Conservation (phyloP, 2,113 vertebrate species). For the Pristiophorus japonicus region DNA sequence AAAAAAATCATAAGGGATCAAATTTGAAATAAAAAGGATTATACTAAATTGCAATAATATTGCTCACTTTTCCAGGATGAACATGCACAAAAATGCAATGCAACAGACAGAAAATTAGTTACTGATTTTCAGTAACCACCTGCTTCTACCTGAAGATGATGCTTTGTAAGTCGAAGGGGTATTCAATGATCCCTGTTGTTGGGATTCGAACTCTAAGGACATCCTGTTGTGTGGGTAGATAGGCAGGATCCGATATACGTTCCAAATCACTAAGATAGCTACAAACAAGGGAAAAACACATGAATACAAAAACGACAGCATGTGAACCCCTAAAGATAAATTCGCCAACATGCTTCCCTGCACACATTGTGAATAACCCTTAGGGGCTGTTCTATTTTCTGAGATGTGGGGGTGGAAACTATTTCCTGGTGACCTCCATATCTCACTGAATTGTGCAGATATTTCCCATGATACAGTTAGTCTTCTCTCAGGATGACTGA, state of each 20-base stretch:
- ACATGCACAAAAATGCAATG: background rate
- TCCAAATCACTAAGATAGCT: conserved; percentile 86
- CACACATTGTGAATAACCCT: no score
- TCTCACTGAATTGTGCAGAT: background rate
- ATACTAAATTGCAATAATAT: background rate
- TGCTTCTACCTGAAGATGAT: conserved; percentile 90
- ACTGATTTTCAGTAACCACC: background rate
- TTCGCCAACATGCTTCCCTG: background rate
- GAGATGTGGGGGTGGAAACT: background rate
- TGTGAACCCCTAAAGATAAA: background rate
- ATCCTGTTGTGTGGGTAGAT: conserved; percentile 85
- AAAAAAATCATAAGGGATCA: background rate
- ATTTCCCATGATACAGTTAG: background rate
- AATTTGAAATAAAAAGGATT: background rate
- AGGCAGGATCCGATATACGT: conserved; percentile 70
- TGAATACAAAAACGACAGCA: conserved; percentile 41
- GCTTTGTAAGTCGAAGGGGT: conserved; percentile 90
- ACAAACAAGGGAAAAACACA: conserved; percentile 45
- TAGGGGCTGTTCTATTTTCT: background rate
- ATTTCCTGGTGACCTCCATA: background rate
- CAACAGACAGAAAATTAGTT: conserved; percentile 6
- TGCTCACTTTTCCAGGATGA: background rate
- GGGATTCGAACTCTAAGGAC: conserved; percentile 85
- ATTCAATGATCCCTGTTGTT: conserved; percentile 90
- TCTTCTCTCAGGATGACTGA: background rate